phyloP scores from a whole-genome alignment of 2,113 vertebrate species.

The Catharus bicknelli region DNA sequence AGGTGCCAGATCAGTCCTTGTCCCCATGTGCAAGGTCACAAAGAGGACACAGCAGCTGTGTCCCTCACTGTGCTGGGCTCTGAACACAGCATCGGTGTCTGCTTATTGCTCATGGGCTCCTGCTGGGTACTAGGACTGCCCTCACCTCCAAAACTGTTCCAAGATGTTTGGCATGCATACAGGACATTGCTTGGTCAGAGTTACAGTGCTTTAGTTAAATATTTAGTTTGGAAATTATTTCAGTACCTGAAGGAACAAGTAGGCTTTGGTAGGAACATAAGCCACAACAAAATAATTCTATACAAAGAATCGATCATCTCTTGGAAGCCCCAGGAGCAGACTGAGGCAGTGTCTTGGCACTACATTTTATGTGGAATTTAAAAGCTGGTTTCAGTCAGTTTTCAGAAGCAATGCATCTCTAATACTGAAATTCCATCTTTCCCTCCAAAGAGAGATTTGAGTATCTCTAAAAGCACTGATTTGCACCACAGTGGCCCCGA shows the following conservation, averaged over 20 bases:
- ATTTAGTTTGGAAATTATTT: constrained; percentile 50
- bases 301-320: background rate
- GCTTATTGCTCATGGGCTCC: background rate
- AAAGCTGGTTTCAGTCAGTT: background rate
- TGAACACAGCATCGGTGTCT: background rate
- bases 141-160: background rate
- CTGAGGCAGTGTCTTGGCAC: background rate
- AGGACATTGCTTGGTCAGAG: constrained; percentile 8
- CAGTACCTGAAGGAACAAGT: background rate
- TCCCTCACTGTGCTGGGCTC: background rate
- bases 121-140: background rate
- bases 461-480: background rate
- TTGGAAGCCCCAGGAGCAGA: background rate
- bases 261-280: background rate
- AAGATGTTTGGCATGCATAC: constrained; percentile 33
- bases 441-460: background rate
- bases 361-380: background rate
- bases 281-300: background rate
- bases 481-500: background rate
- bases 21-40: background rate
- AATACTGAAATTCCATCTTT: background rate
- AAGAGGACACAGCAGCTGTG: background rate
- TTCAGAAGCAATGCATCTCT: background rate
- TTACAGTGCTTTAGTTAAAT: constrained; percentile 36
- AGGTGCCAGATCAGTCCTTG: background rate